A percentile compares a stretch with the other conserved stretches of the same genome.
Evolutionary conservation across 2,797 vertebrate species (phyloP).

Genomic region (Microcaecilia unicolor): DNA sequence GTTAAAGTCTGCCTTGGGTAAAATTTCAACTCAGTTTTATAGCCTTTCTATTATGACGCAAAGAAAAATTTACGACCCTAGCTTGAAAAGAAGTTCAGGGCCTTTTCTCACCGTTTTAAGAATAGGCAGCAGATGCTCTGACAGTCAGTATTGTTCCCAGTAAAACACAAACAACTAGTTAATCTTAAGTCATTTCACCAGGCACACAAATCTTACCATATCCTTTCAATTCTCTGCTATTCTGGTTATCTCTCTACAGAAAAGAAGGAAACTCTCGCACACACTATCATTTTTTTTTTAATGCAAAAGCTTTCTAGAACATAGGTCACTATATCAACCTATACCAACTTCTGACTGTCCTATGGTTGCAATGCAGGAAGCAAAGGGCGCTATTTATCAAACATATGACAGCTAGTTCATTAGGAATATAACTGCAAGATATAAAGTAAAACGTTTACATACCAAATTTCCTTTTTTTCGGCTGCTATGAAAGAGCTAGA

Average conservation of each 20-base stretch:
- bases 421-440: slow-evolving; percentile 71
- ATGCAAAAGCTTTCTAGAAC: slow-evolving; percentile 50
- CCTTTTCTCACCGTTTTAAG: slow-evolving; percentile 46
- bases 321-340: slow-evolving; percentile 64
- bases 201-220: slow-evolving; percentile 27
- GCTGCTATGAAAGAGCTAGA: slow-evolving; percentile 70
- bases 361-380: slow-evolving; percentile 67
- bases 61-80: slow-evolving; percentile 54
- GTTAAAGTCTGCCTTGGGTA: slow-evolving; percentile 54
- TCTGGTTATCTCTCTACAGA: slow-evolving; percentile 17
- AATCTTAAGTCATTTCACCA: slow-evolving; percentile 39
- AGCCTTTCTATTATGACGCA: slow-evolving; percentile 50
- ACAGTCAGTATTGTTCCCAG: slow-evolving; percentile 51
- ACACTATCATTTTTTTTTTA: slow-evolving; percentile 29
- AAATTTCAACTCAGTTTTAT: slow-evolving; percentile 53
- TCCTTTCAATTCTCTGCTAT: slow-evolving; percentile 14
- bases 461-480: slow-evolving; percentile 79
- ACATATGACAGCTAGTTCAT: slow-evolving; percentile 85
- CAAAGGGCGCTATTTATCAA: slow-evolving; percentile 86
- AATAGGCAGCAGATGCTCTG: slow-evolving; percentile 51
- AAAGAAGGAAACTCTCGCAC: slow-evolving; percentile 10
- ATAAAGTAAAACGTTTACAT: slow-evolving; percentile 92
- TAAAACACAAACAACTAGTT: slow-evolving; percentile 45
- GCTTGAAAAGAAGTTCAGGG: slow-evolving; percentile 41
- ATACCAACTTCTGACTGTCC: slow-evolving; percentile 61